These are phyloP conservation scores for Sitophilus oryzae DNA, from an alignment of 1,140 invertebrate genomes.

Conservation along the genomic window DNA sequence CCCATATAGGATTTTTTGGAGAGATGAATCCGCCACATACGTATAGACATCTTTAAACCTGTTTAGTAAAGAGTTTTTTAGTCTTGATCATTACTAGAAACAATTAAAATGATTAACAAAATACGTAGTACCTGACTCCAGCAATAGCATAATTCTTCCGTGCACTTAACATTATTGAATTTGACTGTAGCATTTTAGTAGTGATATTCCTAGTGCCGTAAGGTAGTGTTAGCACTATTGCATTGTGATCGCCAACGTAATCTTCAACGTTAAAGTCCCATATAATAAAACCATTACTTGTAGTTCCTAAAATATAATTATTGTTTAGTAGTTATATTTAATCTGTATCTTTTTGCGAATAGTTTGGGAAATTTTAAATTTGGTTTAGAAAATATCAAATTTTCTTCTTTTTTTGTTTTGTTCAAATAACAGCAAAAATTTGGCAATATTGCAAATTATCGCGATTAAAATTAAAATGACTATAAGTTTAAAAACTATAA, in stretches of 20 bases:
- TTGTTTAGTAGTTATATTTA: background rate
- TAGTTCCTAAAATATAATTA: conserved; percentile 52
- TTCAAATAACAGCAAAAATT: too few relatives aligned
- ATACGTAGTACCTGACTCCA: conserved; percentile 57
- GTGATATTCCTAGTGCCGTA: conserved; percentile 90
- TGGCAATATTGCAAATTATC: too few relatives aligned
- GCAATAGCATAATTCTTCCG: conserved; percentile 89
- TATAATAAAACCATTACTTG: conserved; percentile 74
- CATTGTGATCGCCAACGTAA: conserved; percentile 44
- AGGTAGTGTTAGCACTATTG: conserved; percentile 70
- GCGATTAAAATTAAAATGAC: too few relatives aligned
- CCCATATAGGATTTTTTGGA: too few relatives aligned
- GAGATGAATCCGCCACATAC: too few relatives aligned
- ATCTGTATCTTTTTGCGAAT: background rate
- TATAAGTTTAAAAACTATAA: too few relatives aligned
- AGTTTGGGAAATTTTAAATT: background rate
- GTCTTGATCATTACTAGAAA: background rate
- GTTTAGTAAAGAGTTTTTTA: too few relatives aligned
- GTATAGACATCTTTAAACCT: too few relatives aligned
- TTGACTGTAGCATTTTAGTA: conserved; percentile 80
- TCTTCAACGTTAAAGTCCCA: conserved; percentile 57
- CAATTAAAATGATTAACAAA: background rate
- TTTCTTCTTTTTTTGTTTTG: too few relatives aligned
- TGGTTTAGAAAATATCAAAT: too few relatives aligned
- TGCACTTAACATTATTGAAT: conserved; percentile 85